Evolutionary conservation across 2,888 invertebrate species (phyloP), one percentile per base, ranked within the genome.

Genomic region (Ypsolopha sequella): DNA sequence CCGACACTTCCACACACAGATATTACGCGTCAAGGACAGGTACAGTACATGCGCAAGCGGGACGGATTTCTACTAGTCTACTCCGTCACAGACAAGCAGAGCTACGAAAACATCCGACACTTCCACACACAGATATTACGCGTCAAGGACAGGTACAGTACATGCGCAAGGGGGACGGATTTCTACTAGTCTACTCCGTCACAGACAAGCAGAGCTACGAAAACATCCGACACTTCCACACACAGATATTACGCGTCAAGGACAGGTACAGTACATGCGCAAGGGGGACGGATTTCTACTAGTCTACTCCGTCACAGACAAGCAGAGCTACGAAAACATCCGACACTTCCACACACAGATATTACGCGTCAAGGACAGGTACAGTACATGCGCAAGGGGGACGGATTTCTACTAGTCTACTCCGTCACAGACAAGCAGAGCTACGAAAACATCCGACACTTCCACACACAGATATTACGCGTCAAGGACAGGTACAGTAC

Each of bases 81-180:
- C 85, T 96, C 96, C 2, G 96, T 97, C 52, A 96, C 96, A 1
- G 97, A 97, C 77, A 90, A 91, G 76, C 95, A 95, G 80, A 95
- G 95, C 70, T 96, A 93, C 78, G 93, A 95, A 75, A 95, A 95
- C 76, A 93, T 96, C 55, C 88, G 89, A 43, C 92, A 95, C 78
- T 96, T 96, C 87, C 92, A 95, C 82, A 94, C 95, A 56, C 96
- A 96, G 86, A 96, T 97, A 58, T 88, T 96, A 48, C 87, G 96
- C 61, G 96, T 96, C 38, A 96, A 96, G 80, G 96, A 95, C 79
- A 65, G 80, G 64, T 95, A 66, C 95, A 95, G 80, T 96, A 96
- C 78, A 95, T 95, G 95, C 88, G 96, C 64, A 95, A 95, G 85
- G 97, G 97, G 10, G 95, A 96, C 78, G 97, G 97, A 9, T 97